These are phyloP conservation scores for Eudyptes chrysolophus DNA, from an alignment of 2,113 vertebrate genomes.

Conservation along the genomic window DNA sequence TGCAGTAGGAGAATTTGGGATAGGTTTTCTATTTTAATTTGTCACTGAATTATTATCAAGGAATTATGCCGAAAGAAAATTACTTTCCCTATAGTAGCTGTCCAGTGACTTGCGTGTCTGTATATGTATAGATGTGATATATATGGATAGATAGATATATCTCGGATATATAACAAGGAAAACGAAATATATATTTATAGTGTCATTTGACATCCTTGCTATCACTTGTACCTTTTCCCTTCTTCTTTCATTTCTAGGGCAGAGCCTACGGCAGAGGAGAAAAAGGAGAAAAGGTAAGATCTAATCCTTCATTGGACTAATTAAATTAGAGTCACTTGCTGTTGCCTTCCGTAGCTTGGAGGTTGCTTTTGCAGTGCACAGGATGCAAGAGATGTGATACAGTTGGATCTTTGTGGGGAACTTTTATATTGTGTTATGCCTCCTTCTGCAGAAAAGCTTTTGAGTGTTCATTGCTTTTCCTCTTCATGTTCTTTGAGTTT, in stretches of 20 bases:
- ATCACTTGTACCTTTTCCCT: neutral
- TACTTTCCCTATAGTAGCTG: neutral
- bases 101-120: neutral
- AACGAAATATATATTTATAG: neutral
- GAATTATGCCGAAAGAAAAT: neutral
- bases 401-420: neutral
- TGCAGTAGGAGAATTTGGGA: neutral
- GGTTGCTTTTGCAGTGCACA: neutral
- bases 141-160: neutral
- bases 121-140: neutral
- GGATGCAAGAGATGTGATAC: neutral
- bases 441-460: neutral
- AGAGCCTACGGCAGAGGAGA: constrained; percentile 81
- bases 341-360: neutral
- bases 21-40: neutral
- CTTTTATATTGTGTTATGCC: neutral
- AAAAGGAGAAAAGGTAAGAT: constrained; percentile 92
- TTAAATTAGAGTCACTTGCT: neutral
- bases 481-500: neutral
- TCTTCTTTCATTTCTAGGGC: constrained; percentile 78
- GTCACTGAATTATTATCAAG: neutral
- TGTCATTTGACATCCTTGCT: neutral
- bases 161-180: neutral
- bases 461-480: neutral
- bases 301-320: neutral